phyloP scores from a whole-genome alignment of 2,113 vertebrate species.

The Oriolus oriolus region DNA sequence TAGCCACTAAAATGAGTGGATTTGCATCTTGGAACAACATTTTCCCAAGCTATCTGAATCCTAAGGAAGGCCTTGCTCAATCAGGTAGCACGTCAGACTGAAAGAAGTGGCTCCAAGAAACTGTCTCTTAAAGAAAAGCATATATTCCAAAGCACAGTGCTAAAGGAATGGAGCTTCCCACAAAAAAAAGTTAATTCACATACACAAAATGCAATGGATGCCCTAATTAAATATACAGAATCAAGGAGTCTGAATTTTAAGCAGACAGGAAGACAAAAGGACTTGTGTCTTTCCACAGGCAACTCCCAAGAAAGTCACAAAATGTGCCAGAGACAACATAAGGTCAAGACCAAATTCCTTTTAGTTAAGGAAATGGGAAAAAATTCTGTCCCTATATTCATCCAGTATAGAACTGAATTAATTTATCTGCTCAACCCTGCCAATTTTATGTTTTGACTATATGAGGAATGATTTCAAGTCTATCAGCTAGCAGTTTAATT shows the following conservation, averaged over 20 bases:
- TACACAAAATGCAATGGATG: background rate
- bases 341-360: background rate
- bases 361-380: background rate
- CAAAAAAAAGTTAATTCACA: background rate
- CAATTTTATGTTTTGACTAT: background rate
- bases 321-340: background rate
- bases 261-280: background rate
- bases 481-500: background rate
- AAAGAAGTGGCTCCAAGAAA: background rate
- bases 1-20: background rate
- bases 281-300: background rate
- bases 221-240: background rate
- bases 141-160: background rate
- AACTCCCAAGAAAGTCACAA: background rate
- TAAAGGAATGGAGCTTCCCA: background rate
- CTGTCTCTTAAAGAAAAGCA: background rate
- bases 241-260: background rate
- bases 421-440: background rate
- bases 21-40: background rate
- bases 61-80: background rate
- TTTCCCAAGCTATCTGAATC: background rate
- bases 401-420: background rate
- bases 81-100: background rate
- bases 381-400: background rate
- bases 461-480: background rate